A percentile compares a stretch with the other conserved stretches of the same genome.
Evolutionary conservation across 2,888 invertebrate species (phyloP).

Genomic region (Imbricaverruca yamaguchii): DNA sequence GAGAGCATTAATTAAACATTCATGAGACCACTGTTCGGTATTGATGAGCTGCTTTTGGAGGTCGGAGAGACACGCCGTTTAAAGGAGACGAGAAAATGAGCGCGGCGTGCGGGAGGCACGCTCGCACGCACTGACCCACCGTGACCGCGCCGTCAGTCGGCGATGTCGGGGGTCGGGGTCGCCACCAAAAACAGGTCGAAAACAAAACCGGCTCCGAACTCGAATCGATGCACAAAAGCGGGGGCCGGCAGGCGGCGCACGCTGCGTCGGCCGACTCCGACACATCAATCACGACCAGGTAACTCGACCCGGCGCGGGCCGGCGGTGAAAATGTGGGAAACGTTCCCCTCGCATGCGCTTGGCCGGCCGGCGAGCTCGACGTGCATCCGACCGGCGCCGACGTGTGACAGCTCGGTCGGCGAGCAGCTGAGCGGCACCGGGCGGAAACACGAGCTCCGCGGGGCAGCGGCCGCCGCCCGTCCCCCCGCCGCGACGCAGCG

Average conservation of each 20-base stretch:
- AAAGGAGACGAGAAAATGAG: neutral
- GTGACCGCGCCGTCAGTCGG: too few relatives aligned
- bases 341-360: neutral
- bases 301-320: neutral
- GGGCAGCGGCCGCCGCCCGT: too few relatives aligned
- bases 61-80: neutral
- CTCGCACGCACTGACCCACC: neutral
- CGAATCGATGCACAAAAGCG: neutral
- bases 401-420: neutral
- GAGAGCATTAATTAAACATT: neutral
- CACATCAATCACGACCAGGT: neutral
- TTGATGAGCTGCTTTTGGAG: neutral
- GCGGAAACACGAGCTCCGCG: neutral
- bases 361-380: neutral
- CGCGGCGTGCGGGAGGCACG: neutral
- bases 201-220: neutral
- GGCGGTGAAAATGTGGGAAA: conserved; percentile 2
- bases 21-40: conserved; percentile 1
- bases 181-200: neutral
- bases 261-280: neutral
- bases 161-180: too few relatives aligned
- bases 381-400: too few relatives aligned
- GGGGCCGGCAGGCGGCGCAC: neutral
- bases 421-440: neutral
- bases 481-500: neutral